A percentile compares a stretch with the other conserved stretches of the same genome.
These are phyloP conservation scores for Bos javanicus DNA, from an alignment of 2,113 vertebrate species.

Conservation along the genomic window DNA sequence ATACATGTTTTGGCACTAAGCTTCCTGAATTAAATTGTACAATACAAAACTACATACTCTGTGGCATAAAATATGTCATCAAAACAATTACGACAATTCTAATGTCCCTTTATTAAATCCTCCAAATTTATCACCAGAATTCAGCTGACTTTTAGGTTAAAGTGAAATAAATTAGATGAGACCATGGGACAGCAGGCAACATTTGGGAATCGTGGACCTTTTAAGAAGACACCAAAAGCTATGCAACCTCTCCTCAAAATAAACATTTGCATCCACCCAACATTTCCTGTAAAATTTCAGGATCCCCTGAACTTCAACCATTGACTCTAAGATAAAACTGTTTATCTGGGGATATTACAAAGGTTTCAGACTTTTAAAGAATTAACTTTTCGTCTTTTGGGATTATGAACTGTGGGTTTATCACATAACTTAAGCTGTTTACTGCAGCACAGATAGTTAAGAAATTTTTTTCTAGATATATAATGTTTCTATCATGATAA, in stretches of 20 bases:
- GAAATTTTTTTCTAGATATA: background rate
- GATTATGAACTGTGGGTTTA: background rate
- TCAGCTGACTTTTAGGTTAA: background rate
- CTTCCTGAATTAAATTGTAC: slow-evolving; percentile 1
- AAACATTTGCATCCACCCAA: background rate
- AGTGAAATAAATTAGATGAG: slow-evolving; percentile 4
- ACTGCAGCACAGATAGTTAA: background rate
- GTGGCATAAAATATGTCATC: background rate
- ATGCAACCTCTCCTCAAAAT: background rate
- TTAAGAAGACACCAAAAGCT: background rate
- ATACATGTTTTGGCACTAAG: background rate
- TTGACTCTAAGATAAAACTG: background rate
- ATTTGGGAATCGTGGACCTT: background rate
- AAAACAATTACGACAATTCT: slow-evolving; percentile 1
- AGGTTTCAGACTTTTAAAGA: slow-evolving; percentile 25
- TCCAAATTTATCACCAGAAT: background rate
- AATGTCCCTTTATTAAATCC: slow-evolving; percentile 5
- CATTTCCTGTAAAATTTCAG: background rate
- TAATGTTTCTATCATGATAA: background rate
- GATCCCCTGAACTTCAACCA: background rate
- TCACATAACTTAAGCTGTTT: background rate
- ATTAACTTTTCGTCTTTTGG: background rate
- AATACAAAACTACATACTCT: background rate
- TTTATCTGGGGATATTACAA: background rate
- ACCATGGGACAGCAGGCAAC: background rate